Conservation (phyloP, 2,797 vertebrate genomes). For the Rhyacichthys aspro region DNA sequence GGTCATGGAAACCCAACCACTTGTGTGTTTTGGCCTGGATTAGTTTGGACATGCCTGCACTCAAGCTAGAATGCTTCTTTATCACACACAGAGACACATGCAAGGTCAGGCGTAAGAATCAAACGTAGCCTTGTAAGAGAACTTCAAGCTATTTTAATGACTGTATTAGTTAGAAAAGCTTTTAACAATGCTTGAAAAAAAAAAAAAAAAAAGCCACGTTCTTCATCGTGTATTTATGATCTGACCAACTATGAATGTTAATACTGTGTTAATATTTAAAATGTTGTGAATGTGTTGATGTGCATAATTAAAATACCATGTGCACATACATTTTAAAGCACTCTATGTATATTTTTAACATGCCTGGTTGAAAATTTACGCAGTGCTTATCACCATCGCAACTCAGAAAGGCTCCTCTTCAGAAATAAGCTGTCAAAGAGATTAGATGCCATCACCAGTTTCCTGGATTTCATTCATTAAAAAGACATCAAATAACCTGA, state of each 20-base stretch:
- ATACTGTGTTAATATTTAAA: constrained; percentile 45
- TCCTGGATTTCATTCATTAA: constrained; percentile 40
- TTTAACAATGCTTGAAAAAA: not conserved
- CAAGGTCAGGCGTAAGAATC: constrained; percentile 44
- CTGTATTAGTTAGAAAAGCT: constrained; percentile 24
- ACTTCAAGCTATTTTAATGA: constrained; percentile 36
- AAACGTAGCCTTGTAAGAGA: constrained; percentile 45
- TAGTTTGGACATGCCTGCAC: constrained; percentile 66
- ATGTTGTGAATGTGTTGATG: constrained; percentile 45
- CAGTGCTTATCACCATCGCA: constrained; percentile 22
- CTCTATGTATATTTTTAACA: constrained; percentile 32
- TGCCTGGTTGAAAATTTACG: constrained; percentile 26
- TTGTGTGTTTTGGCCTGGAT: constrained; percentile 65
- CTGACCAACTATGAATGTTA: constrained; percentile 38
- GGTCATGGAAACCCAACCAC: constrained; percentile 74
- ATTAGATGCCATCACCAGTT: constrained; percentile 42
- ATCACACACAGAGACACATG: constrained; percentile 39
- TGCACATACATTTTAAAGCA: no score
- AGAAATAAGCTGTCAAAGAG: constrained; percentile 46
- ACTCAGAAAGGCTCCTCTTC: constrained; percentile 30
- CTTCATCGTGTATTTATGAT: constrained; percentile 34
- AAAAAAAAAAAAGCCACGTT: not conserved
- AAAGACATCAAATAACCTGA: constrained; percentile 40
- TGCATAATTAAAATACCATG: no score
- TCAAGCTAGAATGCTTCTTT: constrained; percentile 61